Evolutionary conservation across 2,888 invertebrate genomes (phyloP).

Genomic region (Pheosia gnoma): DNA sequence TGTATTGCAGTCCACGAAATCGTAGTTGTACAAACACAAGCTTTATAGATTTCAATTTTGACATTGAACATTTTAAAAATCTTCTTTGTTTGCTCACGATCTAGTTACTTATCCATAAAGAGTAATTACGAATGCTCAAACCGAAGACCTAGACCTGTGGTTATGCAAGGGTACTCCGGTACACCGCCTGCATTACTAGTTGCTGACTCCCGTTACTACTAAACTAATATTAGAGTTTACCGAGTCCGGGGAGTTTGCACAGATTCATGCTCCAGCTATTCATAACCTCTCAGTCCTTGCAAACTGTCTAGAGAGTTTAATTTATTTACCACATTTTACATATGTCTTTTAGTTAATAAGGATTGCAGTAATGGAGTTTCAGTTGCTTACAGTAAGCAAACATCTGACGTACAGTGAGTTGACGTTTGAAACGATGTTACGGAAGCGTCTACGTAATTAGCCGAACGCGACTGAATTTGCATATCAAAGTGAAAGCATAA

Average conservation of each 20-base stretch:
- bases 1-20: too few species aligned
- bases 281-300: conserved; percentile 16
- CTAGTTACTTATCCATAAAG: conserved; percentile 23
- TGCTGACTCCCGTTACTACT: conserved; percentile 54
- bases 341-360: not conserved
- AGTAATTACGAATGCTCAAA: conserved; percentile 39
- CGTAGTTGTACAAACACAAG: too few species aligned
- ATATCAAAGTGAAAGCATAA: conserved; percentile 81
- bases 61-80: too few species aligned
- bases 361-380: not conserved
- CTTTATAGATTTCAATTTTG: too few species aligned
- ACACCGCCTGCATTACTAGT: conserved; percentile 48
- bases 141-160: conserved; percentile 46
- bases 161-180: conserved; percentile 48
- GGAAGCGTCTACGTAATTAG: conserved; percentile 79
- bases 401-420: conserved; percentile 48
- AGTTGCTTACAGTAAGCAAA: not conserved
- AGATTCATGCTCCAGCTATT: conserved; percentile 48
- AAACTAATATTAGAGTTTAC: conserved; percentile 69
- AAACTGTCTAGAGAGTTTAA: conserved; percentile 16
- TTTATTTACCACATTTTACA: not conserved
- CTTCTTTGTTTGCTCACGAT: not conserved
- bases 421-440: conserved; percentile 68
- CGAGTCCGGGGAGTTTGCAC: conserved; percentile 46
- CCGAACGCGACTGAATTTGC: conserved; percentile 78